Base-by-base conservation (phyloP, 1,140 invertebrate species). In the Aradophagus sp. region DNA sequence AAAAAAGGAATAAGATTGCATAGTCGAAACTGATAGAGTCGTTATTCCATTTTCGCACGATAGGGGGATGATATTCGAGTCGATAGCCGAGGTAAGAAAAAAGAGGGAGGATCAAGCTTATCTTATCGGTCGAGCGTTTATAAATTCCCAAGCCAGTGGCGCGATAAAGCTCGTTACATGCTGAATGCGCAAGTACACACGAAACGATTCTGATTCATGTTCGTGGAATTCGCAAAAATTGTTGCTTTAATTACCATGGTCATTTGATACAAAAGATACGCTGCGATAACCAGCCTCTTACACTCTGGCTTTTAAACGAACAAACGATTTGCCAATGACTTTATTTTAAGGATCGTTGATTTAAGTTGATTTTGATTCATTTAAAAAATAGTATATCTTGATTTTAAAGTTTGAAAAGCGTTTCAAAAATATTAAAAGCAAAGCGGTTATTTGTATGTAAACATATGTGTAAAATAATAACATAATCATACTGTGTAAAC, bases 71-170 rank as follows among this genome's bases (percentile, higher is more conserved):
- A 61, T 61, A 72, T 61, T 66, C 55, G 47, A 72, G 61, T 61
- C 61, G 48, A 61, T 55, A 53, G 36, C 12, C 35, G 16, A 44
- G 20, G 23, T 26, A 61, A 72, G 23, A 59, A 65, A 72, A 20
- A 41, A 63, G 48, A 56, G 8, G 13, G 50, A 39, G 52, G 47
- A 63, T 55, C 45, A 41, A 47, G 45, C 62, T 71, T 75, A 75
- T 77, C 69, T 75, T 75, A 75, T 75, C 73, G 62, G n/a, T n/a
- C 41, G 10, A 15, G 14, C 53, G 62, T 75, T 75, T 73, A 74
- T 72, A 73, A 75, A 75, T 75, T 70, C 52, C 47, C 47, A 29
- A 62, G 42, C 47, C 35, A 48, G 63, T 27, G 8, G 19, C 32
- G 13, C 63, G 62, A 73, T 76, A 73, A 73, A 70, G 58, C 35